Evolutionary conservation across 2,888 invertebrate genomes (phyloP).

Genomic region (Neoitamus cyanurus): DNA sequence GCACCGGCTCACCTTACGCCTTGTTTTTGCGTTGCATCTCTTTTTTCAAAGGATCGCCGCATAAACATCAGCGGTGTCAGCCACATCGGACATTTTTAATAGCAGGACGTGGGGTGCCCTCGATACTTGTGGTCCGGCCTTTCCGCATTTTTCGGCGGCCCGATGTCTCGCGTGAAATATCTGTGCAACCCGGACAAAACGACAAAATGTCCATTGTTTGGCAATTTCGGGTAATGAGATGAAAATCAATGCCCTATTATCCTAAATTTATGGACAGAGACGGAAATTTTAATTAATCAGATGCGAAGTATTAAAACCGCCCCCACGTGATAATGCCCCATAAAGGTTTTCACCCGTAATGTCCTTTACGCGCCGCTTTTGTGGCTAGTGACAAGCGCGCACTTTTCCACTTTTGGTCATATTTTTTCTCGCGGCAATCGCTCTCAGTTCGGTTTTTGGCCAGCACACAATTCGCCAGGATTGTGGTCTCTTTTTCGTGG

Average conservation of each 20-base stretch:
- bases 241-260: conserved; percentile 18
- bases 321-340: not conserved
- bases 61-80: not conserved
- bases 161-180: not conserved
- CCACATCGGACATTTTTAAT: not conserved
- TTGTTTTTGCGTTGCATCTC: not conserved
- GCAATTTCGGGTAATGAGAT: not conserved
- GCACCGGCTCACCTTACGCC: not conserved
- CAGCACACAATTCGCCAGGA: not conserved
- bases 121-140: not conserved
- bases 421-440: not conserved
- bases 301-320: not conserved
- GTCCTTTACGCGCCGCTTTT: not conserved
- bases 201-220: not conserved
- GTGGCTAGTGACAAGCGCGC: not conserved
- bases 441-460: not conserved
- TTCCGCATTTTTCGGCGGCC: not conserved
- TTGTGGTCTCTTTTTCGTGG: not conserved
- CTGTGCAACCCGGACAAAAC: not conserved
- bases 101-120: not conserved
- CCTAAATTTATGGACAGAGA: conserved; percentile 15
- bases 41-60: not conserved
- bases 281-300: conserved; percentile 9
- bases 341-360: not conserved
- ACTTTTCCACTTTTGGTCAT: not conserved